phyloP scores from a whole-genome alignment of 2,888 invertebrate genomes.

The Caenorhabditis sp. region DNA sequence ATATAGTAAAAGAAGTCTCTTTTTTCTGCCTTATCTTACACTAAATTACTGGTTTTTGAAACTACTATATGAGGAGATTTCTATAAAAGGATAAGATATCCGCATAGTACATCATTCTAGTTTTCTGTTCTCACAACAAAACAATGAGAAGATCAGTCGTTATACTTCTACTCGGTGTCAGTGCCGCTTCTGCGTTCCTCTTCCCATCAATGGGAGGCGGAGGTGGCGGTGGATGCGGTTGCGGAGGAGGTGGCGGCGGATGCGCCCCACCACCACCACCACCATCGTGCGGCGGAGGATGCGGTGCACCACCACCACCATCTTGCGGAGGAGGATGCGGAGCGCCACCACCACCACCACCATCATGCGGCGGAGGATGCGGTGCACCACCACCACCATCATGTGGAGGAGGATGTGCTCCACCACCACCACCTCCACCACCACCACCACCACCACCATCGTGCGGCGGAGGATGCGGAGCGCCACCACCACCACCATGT shows the following conservation, averaged over 20 bases:
- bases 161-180: conserved; percentile 27
- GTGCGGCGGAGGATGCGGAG: conserved; percentile 19
- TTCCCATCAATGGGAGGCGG: conserved; percentile 33
- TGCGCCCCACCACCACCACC: conserved; percentile 7
- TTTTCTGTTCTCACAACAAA: no score
- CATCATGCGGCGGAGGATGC: conserved; percentile 15
- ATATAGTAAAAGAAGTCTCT: not conserved
- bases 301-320: conserved; percentile 14
- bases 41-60: not conserved
- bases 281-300: conserved; percentile 19
- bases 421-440: conserved; percentile 18
- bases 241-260: conserved; percentile 31
- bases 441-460: conserved; percentile 6
- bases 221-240: conserved; percentile 23
- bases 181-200: conserved; percentile 28
- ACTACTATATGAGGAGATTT: not conserved
- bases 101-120: conserved; percentile 1
- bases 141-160: conserved; percentile 31
- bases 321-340: conserved; percentile 12
- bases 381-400: conserved; percentile 10
- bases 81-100: conserved; percentile 14
- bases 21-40: not conserved
- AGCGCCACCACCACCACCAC: conserved; percentile 6
- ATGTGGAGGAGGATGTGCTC: conserved; percentile 14
- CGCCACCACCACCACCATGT: conserved; percentile 1